These are phyloP conservation scores for Zaprionus camerounensis DNA, from an alignment of 1,140 invertebrate species.

Conservation along the genomic window DNA sequence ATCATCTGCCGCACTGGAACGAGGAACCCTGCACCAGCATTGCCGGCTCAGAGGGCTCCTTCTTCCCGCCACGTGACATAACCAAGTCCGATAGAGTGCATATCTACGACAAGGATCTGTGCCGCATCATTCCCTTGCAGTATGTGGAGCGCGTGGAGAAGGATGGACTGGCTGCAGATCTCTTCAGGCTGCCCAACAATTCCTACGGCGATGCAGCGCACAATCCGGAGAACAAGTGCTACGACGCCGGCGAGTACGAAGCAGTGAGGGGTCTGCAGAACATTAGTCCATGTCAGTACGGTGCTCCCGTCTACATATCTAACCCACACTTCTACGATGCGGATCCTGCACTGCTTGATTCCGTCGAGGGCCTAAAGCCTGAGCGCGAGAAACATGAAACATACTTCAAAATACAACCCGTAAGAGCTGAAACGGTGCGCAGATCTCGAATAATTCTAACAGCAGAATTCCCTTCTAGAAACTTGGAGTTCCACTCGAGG, in stretches of 20 bases:
- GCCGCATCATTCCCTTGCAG: constrained; percentile 90
- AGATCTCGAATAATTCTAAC: neutral
- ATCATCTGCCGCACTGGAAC: constrained; percentile 91
- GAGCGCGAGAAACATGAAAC: constrained; percentile 89
- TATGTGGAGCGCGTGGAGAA: constrained; percentile 88
- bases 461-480: constrained; percentile 86
- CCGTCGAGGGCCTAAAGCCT: constrained; percentile 91
- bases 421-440: constrained; percentile 84
- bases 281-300: constrained; percentile 94
- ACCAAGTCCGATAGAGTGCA: constrained; percentile 90
- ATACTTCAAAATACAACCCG: constrained; percentile 94
- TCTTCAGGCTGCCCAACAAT: constrained; percentile 89
- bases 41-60: constrained; percentile 93
- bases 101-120: constrained; percentile 94
- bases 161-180: constrained; percentile 88
- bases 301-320: constrained; percentile 93
- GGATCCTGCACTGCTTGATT: constrained; percentile 89
- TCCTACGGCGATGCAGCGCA: constrained; percentile 88
- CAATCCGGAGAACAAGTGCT: constrained; percentile 92
- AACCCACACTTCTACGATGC: constrained; percentile 95
- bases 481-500: constrained; percentile 93
- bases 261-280: constrained; percentile 91
- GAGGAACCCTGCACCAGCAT: constrained; percentile 91
- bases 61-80: constrained; percentile 90
- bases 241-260: constrained; percentile 89